Base-by-base conservation (phyloP, 2,888 invertebrate species). In the Neoaliturus tenellus region DNA sequence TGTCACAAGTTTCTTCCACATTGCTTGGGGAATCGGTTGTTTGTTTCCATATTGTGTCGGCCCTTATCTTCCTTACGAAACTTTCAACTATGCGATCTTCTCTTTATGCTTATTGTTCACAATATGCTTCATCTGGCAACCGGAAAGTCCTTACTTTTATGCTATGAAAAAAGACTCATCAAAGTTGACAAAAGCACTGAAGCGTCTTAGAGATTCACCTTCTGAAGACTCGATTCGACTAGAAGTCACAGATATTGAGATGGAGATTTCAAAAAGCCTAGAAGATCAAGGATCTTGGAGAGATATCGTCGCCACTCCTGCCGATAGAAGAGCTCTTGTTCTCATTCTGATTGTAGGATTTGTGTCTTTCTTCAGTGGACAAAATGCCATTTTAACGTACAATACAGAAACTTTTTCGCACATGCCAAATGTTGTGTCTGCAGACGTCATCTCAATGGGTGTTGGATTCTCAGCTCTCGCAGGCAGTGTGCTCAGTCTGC, bases 131-230 rank as follows among this genome's bases (percentile, higher is more conserved):
- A n/a, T 48, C 35, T 75, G 35, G 14, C 84, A 84, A 67, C 81
- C 81, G 23, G 84, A 84, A 78, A 71, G 71, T 78, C 84, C 84
- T 1, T 84, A 81, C 58, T 84, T 44, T 35, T 81, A 81, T 35
- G 23, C 75, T 2, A 28, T 82, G 23, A 75, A 73, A 17, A 51
- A 75, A 14, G 81, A 75, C 31, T 23, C 73, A 1, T 6, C 28
- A n/a, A 31, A 75, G 44, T 58, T 75, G 0, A 41, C 35, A 14
- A 25, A 58, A 2, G n/a, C 23, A 5, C 73, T 82, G 17, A 31
- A 20, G 25, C 58, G 28, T 4, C 25, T 81, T 20, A 25, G 81
- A 25, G 48, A 33, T 31, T 44, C 41, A 3, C 10, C 41, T n/a
- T 48, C 51, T 0, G 48, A 51, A 23, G 25, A 55, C 0, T 44